Base-by-base conservation (phyloP, 2,797 vertebrate genomes). In the Aphelocoma californica region DNA sequence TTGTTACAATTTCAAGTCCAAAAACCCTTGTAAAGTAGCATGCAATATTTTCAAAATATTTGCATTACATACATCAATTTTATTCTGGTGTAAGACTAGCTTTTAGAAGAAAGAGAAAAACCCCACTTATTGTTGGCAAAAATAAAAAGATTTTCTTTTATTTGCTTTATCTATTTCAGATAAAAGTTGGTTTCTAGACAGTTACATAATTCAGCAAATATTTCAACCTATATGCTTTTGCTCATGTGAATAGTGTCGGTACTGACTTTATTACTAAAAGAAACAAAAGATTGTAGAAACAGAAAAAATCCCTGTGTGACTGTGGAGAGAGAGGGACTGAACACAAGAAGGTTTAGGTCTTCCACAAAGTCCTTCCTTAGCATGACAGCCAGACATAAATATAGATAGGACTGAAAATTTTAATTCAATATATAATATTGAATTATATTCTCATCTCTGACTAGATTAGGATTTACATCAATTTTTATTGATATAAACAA, bases 111-210 rank as follows among this genome's bases (percentile, higher is more conserved):
- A 62, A 56, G 14, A 70, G 1, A 18, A 83, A 83, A 56, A 7
- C 0, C 0, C 1, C 6, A 44, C 2, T 65, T 54, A 18, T 10
- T 61, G 2, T 6, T 77, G 14, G 5, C 12, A 44, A 44, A 44
- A n/a, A 86, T 54, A 73, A 16, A n/a, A 36, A 36, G 8, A 36
- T 36, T 36, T 36, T 45, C 8, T 42, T 65, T 61, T 45, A 23
- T 66, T 51, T 72, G 36, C 24, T 56, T 61, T 57, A 75, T n/a
- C 3, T 82, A 62, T 65, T 64, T 54, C 36, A 58, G 21, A 28
- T 42, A 16, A 48, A 88, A 54, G 15, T 28, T 32, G 7, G 0
- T 67, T 67, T 72, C 50, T 64, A 50, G 25, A 65, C 23, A 74
- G 34, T 72, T 71, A 14, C 6, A 26, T 14, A 60, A 34, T 51